Evolutionary conservation across 2,888 invertebrate species (phyloP).

Genomic region (Limnephilus marmoratus): DNA sequence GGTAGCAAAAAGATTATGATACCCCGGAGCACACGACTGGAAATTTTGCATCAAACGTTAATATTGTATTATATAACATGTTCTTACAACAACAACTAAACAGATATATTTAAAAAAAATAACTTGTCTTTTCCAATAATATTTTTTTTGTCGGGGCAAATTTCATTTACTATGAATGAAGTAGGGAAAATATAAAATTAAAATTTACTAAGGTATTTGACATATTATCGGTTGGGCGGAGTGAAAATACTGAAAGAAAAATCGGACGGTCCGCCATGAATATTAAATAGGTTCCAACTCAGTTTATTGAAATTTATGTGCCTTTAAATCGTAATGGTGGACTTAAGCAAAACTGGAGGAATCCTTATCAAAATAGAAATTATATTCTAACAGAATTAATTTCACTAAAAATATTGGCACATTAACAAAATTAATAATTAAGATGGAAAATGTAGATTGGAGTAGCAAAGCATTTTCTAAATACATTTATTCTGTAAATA

Average conservation of each 20-base stretch:
- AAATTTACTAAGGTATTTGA: background rate
- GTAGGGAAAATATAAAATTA: background rate
- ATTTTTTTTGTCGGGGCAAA: background rate
- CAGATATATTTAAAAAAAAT: background rate
- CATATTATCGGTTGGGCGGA: background rate
- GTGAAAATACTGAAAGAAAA: slow-evolving; percentile 13
- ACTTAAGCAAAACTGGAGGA: background rate
- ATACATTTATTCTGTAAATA: slow-evolving; percentile 6
- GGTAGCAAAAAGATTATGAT: no score
- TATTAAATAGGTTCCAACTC: slow-evolving; percentile 33
- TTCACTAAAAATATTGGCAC: slow-evolving; percentile 13
- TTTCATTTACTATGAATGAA: background rate
- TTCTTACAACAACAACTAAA: background rate
- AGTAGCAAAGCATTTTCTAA: background rate
- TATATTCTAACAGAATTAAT: slow-evolving; percentile 17
- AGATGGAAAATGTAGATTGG: background rate
- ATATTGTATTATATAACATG: background rate
- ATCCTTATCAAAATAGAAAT: slow-evolving; percentile 10
- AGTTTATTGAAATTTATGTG: slow-evolving; percentile 31
- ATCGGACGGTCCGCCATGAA: slow-evolving; percentile 31
- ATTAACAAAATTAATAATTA: background rate
- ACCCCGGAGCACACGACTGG: background rate
- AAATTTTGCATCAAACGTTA: background rate
- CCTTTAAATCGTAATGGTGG: slow-evolving; percentile 29
- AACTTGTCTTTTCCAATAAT: background rate